Evolutionary conservation across 2,888 invertebrate species (phyloP).

Genomic region (Torymus aiolomorphi): DNA sequence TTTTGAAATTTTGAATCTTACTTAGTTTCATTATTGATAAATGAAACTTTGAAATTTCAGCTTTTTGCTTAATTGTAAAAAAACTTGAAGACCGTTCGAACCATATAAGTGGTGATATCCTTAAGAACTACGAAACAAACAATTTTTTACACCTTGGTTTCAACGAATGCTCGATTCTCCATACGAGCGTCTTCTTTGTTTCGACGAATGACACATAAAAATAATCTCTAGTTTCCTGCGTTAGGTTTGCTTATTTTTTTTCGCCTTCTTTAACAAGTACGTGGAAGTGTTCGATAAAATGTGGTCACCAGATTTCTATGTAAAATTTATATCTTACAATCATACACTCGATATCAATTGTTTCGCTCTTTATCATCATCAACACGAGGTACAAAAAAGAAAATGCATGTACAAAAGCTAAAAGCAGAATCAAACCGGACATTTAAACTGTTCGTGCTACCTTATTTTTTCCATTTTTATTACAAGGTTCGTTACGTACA

Average conservation of each 20-base stretch:
- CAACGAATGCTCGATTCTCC: conserved; percentile 45
- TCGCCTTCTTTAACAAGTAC: conserved; percentile 49
- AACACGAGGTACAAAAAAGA: conserved; percentile 48
- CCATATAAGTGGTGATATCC: conserved; percentile 48
- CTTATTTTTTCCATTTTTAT: conserved; percentile 38
- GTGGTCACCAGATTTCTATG: conserved; percentile 39
- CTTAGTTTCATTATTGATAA: not conserved
- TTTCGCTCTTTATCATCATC: conserved; percentile 29
- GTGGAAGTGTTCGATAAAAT: conserved; percentile 56
- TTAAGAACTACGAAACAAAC: conserved; percentile 66
- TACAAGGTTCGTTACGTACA: conserved; percentile 36
- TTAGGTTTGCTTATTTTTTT: conserved; percentile 30
- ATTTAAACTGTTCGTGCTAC: conserved; percentile 45
- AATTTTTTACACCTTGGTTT: conserved; percentile 67
- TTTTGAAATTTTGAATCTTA: conserved; percentile 1
- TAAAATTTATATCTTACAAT: conserved; percentile 51
- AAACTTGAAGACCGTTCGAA: conserved; percentile 38
- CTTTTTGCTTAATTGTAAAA: conserved; percentile 24
- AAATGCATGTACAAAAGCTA: conserved; percentile 59
- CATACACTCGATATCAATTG: conserved; percentile 45
- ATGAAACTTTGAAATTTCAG: conserved; percentile 26
- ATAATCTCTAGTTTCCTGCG: conserved; percentile 52
- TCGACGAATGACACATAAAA: conserved; percentile 54
- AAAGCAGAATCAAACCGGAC: conserved; percentile 48
- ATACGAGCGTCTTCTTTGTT: conserved; percentile 40